These are phyloP conservation scores for Rutpela maculata DNA, from an alignment of 2,888 invertebrate genomes.

Conservation along the genomic window DNA sequence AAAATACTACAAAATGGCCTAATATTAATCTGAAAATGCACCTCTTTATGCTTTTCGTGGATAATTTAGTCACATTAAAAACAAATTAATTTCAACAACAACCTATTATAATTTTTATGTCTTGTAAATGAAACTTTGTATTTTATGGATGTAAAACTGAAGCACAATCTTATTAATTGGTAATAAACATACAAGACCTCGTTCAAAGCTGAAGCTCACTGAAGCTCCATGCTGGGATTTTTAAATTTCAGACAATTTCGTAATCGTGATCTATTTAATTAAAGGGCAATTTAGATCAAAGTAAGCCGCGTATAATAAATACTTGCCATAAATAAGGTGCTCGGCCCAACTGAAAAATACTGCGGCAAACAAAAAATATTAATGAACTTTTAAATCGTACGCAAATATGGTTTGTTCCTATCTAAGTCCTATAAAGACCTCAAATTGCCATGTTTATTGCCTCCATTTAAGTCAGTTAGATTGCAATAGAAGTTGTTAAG, in stretches of 20 bases:
- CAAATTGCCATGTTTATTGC: constrained; percentile 34
- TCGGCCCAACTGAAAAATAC: constrained; percentile 44
- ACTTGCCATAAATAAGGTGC: constrained; percentile 53
- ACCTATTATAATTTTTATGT: not conserved
- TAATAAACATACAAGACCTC: constrained; percentile 40
- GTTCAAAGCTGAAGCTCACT: constrained; percentile 26
- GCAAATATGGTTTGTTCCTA: constrained; percentile 34
- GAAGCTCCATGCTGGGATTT: constrained; percentile 41
- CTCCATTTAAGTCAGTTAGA: constrained; percentile 27
- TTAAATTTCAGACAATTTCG: constrained; percentile 44
- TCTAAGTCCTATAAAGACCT: constrained; percentile 29
- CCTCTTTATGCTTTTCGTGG: not conserved
- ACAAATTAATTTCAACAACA: not conserved
- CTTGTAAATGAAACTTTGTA: not conserved
- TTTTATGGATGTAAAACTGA: constrained; percentile 8
- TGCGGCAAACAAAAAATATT: constrained; percentile 48
- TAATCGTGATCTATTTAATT: constrained; percentile 60
- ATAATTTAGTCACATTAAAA: not conserved
- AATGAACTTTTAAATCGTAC: constrained; percentile 51
- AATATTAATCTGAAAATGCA: too few species aligned
- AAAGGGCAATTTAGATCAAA: constrained; percentile 59
- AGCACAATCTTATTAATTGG: constrained; percentile 44
- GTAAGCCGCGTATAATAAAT: constrained; percentile 57
- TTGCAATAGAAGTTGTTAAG: constrained; percentile 36
- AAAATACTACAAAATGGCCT: too few species aligned